These are phyloP conservation scores for Acanthosepion pharaonis DNA, from an alignment of 2,888 invertebrate species.

Conservation along the genomic window DNA sequence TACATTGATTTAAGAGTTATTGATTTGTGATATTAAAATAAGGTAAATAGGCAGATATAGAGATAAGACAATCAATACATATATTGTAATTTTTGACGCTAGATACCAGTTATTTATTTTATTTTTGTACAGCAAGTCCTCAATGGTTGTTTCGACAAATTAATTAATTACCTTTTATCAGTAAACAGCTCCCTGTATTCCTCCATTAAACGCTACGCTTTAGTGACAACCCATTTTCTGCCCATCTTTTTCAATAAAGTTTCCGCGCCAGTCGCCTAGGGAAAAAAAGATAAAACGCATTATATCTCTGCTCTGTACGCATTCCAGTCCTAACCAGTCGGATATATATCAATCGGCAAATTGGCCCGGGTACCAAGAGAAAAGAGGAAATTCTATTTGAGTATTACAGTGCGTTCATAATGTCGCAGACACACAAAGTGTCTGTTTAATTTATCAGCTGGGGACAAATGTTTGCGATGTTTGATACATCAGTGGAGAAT, in stretches of 20 bases:
- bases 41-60: too few species aligned
- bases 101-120: not conserved
- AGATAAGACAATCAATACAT: too few species aligned
- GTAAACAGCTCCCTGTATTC: not conserved
- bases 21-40: too few species aligned
- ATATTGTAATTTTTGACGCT: not conserved
- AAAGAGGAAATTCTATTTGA: not conserved
- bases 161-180: constrained; percentile 33
- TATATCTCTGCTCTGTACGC: not conserved
- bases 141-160: not conserved
- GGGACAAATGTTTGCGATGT: not conserved
- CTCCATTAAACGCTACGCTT: not conserved
- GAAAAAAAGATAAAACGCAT: not conserved
- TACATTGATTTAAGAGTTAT: too few species aligned
- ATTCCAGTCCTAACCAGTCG: not conserved
- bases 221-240: not conserved
- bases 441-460: not conserved
- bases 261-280: not conserved
- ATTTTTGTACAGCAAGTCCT: not conserved
- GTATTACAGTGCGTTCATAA: not conserved
- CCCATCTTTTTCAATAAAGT: not conserved
- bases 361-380: not conserved
- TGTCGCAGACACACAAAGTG: not conserved
- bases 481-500: not conserved
- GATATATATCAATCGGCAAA: not conserved